phyloP scores from a whole-genome alignment of 2,888 invertebrate species.

The Heliconius sara region DNA sequence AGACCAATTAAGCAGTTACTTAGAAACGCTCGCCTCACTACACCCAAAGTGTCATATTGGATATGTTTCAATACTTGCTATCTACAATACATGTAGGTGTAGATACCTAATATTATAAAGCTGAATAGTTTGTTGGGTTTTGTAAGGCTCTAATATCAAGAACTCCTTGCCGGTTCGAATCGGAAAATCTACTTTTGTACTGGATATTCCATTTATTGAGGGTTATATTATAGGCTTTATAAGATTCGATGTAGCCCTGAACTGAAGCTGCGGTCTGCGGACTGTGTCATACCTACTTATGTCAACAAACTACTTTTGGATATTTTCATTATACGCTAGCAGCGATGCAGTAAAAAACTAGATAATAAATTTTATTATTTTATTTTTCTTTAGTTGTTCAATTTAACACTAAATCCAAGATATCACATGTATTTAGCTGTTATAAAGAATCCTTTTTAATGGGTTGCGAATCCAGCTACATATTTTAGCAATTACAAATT shows the following conservation, averaged over 20 bases:
- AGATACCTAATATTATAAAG: not conserved
- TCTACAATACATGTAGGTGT: not conserved
- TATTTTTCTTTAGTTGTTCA: not conserved
- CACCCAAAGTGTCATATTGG: slow-evolving; percentile 8
- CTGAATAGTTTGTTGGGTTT: not conserved
- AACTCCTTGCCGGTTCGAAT: too few species aligned
- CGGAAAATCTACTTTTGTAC: too few species aligned
- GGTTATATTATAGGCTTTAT: too few species aligned
- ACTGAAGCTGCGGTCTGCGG: too few species aligned
- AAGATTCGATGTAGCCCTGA: too few species aligned
- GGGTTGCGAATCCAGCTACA: not conserved
- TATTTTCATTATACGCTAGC: not conserved
- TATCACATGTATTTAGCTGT: not conserved
- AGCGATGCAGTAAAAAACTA: not conserved
- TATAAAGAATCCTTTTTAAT: not conserved
- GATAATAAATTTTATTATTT: not conserved
- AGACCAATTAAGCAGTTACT: slow-evolving; percentile 26
- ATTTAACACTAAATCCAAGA: not conserved
- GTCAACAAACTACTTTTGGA: too few species aligned
- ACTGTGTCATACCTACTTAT: too few species aligned
- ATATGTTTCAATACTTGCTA: not conserved
- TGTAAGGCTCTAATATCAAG: not conserved
- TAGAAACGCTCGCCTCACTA: slow-evolving; percentile 10
- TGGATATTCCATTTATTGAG: too few species aligned
- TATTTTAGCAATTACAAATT: not conserved